phyloP scores from a whole-genome alignment of 2,797 vertebrate genomes.

The Euthynnus affinis region DNA sequence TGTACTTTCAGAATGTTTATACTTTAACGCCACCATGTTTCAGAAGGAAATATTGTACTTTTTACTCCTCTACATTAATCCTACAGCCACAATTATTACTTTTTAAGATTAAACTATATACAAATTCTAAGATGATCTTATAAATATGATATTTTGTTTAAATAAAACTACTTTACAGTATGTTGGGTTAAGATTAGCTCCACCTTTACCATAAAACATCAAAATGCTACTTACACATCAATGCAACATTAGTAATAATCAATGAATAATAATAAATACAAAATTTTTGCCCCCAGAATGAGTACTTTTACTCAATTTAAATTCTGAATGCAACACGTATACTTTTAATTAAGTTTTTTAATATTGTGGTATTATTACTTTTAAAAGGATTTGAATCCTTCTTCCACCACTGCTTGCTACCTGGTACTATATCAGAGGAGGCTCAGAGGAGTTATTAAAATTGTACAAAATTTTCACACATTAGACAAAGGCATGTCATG shows the following conservation, averaged over 20 bases:
- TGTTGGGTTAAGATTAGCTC: not conserved
- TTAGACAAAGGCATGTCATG: not conserved
- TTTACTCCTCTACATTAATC: not conserved
- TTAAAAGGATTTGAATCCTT: not conserved
- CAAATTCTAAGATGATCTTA: not conserved
- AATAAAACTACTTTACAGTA: not conserved
- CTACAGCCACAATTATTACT: not conserved
- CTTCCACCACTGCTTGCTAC: not conserved
- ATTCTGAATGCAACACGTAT: not conserved
- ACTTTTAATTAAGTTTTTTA: not conserved
- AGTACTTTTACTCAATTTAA: not conserved
- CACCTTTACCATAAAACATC: not conserved
- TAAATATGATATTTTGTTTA: too few species aligned
- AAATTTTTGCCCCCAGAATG: not conserved
- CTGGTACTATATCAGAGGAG: not conserved
- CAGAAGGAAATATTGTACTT: not conserved
- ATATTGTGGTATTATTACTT: too few species aligned
- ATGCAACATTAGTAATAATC: not conserved
- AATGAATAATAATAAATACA: not conserved
- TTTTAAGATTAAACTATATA: not conserved
- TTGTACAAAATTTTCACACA: not conserved
- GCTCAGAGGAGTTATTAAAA: not conserved
- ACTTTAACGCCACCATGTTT: not conserved
- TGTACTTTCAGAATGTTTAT: not conserved
- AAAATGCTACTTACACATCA: not conserved